phyloP scores from a whole-genome alignment of 2,113 vertebrate genomes.

The Phalacrocorax carbo region DNA sequence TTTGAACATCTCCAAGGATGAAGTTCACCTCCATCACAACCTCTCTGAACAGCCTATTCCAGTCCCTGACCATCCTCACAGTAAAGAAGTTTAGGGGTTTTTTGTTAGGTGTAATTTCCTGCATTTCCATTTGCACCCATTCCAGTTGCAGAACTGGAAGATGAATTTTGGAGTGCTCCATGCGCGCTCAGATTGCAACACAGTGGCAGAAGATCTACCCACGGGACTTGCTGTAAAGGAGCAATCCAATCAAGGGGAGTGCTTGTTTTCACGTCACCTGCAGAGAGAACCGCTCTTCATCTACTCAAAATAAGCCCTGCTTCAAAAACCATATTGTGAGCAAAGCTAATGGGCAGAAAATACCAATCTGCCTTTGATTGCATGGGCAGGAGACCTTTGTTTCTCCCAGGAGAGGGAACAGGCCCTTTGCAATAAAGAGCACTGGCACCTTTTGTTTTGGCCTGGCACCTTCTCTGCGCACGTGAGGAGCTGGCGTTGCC shows the following conservation, averaged over 20 bases:
- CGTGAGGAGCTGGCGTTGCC: fast-evolving
- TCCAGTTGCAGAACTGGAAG: not conserved
- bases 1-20: not conserved
- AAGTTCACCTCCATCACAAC: not conserved
- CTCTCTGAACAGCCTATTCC: not conserved
- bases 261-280: not conserved
- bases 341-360: not conserved
- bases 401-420: not conserved
- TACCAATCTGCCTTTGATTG: not conserved
- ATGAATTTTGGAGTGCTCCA: not conserved
- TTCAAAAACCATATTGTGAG: not conserved
- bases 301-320: not conserved
- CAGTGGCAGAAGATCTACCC: not conserved
- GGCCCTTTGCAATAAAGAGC: not conserved
- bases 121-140: not conserved
- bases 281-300: not conserved
- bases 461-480: not conserved
- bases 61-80: not conserved
- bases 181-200: not conserved
- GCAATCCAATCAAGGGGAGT: not conserved
- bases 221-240: not conserved
- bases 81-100: not conserved
- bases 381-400: not conserved
- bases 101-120: not conserved
- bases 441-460: not conserved